Base-by-base conservation (phyloP, 2,888 invertebrate species). In the Eledona agricola region DNA sequence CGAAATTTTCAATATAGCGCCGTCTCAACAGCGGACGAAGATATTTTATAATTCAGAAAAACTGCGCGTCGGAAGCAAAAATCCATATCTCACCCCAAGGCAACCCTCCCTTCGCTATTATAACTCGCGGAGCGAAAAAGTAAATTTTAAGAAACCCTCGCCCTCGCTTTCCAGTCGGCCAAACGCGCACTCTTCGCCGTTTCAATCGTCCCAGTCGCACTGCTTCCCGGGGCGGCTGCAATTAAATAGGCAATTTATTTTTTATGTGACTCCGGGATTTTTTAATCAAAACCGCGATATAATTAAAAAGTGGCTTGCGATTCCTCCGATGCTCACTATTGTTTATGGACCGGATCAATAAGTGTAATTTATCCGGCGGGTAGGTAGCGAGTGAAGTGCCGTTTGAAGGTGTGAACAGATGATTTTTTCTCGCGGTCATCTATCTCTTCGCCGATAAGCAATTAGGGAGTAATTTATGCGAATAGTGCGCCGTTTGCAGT, bases 101-200 rank as follows among this genome's bases (percentile, higher is more conserved):
- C 57, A 52, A 17, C 28, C 46, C 47, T 34, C 63, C 70, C 72
- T 67, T 71, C 62, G 74, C 75, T 73, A 75, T 76, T 76, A 76
- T 76, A 76, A 76, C 76, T 76, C 74, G 75, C 73, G 72, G 72
- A 75, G 74, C 74, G 76, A 75, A 75, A 76, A 76, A 77, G 76
- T 76, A 76, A 77, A 77, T 72, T 73, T 73, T 72, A 73, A 73
- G 72, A 72, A 72, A 71, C 71, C 72, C 70, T 71, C 74, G 70
- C 69, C 70, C 72, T 70, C 67, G 65, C 62, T 62, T 60, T 69
- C 59, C 67, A 74, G 70, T 68, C 70, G 72, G 56, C 71, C 74
- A 70, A 64, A 64, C 65, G 56, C 51, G 51, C 61, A 47, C 60
- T 64, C 49, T 28, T 35, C 54, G 46, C 53, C 34, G 34, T 49